Evolutionary conservation across 1,140 invertebrate genomes (phyloP).

Genomic region (Pseudoatta argentina): DNA sequence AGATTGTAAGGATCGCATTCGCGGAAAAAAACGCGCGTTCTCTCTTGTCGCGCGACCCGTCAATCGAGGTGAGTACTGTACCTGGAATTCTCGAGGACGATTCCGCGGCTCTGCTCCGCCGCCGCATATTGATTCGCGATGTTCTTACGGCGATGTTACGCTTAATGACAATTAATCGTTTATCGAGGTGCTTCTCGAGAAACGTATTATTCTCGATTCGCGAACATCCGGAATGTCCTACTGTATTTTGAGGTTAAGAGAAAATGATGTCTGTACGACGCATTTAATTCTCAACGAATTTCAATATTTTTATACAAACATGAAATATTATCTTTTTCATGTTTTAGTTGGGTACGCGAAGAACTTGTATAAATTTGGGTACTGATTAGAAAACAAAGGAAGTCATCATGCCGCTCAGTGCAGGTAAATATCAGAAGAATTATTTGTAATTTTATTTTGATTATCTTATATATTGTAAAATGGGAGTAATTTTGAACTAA

Average conservation of each 20-base stretch:
- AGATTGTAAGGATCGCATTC: conserved; percentile 11
- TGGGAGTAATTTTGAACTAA: too few relatives aligned
- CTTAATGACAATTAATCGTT: conserved; percentile 54
- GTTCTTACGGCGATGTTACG: conserved; percentile 23
- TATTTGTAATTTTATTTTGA: neutral
- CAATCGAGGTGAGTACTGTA: conserved; percentile 36
- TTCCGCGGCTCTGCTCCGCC: conserved; percentile 4
- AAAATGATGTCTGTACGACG: neutral
- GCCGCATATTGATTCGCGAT: conserved; percentile 69
- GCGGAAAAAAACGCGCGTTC: conserved; percentile 18
- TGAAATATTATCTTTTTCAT: neutral
- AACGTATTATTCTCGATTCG: neutral
- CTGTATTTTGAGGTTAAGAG: conserved; percentile 54
- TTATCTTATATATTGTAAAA: neutral
- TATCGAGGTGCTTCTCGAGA: neutral
- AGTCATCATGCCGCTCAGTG: conserved; percentile 80
- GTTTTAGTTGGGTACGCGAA: conserved; percentile 53
- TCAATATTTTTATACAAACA: neutral
- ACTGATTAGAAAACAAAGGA: neutral
- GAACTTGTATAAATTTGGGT: conserved; percentile 35
- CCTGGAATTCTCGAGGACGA: neutral
- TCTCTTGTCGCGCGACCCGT: conserved; percentile 12
- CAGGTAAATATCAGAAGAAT: conserved; percentile 72
- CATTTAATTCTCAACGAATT: neutral
- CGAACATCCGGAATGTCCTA: neutral